A percentile compares a stretch with the other conserved stretches of the same genome.
phyloP scores from a whole-genome alignment of 2,113 vertebrate genomes.

The Clarias batrachus region DNA sequence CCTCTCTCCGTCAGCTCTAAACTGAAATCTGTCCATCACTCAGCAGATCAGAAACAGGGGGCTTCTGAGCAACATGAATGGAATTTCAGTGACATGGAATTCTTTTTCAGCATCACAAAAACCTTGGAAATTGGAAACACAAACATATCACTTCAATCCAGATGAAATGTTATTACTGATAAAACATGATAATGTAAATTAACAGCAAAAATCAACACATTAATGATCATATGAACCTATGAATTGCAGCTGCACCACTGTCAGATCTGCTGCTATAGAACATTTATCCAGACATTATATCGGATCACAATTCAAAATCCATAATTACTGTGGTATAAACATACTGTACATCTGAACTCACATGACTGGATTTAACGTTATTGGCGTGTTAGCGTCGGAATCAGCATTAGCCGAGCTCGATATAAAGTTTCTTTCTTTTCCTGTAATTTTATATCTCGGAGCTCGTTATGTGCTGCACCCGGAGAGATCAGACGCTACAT shows the following conservation, averaged over 20 bases:
- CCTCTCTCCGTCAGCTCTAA: constrained; percentile 48
- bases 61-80: background rate
- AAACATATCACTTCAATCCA: background rate
- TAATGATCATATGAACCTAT: background rate
- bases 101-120: background rate
- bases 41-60: constrained; percentile 52
- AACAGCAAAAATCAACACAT: background rate
- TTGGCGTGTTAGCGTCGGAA: background rate
- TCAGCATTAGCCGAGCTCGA: background rate
- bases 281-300: background rate
- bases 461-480: constrained; percentile 58
- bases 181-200: background rate
- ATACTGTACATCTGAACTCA: background rate
- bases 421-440: constrained; percentile 55
- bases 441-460: constrained; percentile 11
- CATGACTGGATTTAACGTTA: background rate
- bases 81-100: constrained; percentile 5
- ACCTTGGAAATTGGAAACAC: background rate
- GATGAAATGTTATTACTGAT: background rate
- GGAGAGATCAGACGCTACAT: constrained; percentile 39
- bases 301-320: background rate
- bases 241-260: background rate
- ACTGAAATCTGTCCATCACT: constrained; percentile 66
- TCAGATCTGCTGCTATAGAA: background rate
- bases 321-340: background rate